Percentiles rank a stretch among this genome's conserved stretches.
phyloP scores from a whole-genome alignment of 2,888 invertebrate species.

The Pomacea canaliculata region DNA sequence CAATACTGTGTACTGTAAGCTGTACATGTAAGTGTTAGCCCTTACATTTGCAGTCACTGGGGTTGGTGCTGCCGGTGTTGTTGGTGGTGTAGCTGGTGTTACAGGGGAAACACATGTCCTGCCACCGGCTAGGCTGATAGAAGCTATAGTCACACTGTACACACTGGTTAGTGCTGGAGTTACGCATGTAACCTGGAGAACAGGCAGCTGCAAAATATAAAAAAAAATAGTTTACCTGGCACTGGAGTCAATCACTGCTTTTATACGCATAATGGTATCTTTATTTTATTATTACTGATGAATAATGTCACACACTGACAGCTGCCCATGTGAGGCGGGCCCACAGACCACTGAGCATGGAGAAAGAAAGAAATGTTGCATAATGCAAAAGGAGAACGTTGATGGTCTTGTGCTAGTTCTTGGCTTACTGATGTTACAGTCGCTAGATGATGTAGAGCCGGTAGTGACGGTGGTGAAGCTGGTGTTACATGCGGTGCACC shows the following conservation, averaged over 20 bases:
- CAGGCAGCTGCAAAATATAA: constrained; percentile 41
- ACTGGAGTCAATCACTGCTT: too few species aligned
- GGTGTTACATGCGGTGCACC: constrained; percentile 31
- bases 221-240: too few species aligned
- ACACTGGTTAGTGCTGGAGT: constrained; percentile 72
- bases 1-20: constrained; percentile 39
- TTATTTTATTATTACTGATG: too few species aligned
- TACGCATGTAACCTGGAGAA: constrained; percentile 69
- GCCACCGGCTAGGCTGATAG: constrained; percentile 69
- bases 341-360: background rate
- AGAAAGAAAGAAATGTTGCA: background rate
- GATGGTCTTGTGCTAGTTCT: background rate
- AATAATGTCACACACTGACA: too few species aligned
- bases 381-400: background rate
- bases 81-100: constrained; percentile 26
- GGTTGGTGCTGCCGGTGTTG: constrained; percentile 8
- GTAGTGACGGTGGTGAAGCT: constrained; percentile 31
- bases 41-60: background rate
- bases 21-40: too few species aligned
- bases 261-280: too few species aligned
- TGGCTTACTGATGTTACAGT: constrained; percentile 39
- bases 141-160: constrained; percentile 76
- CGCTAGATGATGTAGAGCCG: constrained; percentile 14
- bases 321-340: too few species aligned
- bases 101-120: constrained; percentile 82